Evolutionary conservation across 2,888 invertebrate species (phyloP), one percentile per base, ranked within the genome.

Genomic region (Petrolisthes manimaculis): DNA sequence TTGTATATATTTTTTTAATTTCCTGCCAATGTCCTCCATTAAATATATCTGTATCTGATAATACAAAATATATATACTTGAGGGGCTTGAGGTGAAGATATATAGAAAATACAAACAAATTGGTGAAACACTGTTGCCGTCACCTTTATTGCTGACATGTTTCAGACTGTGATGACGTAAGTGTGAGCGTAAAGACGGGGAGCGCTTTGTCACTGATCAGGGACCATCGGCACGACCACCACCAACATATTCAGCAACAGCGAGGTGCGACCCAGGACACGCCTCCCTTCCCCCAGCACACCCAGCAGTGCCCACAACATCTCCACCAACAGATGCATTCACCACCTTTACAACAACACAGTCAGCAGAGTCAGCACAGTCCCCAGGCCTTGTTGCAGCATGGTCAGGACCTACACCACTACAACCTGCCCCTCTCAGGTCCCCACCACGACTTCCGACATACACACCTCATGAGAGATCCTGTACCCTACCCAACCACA

Each of bases 141-240:
- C 18, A 37, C 37, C 37, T 37, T 37, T 37, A 37, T 37, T 37
- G 55, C 24, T 51, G 3, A 14, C 69, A 54, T 84, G 53, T 77
- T 61, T 55, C 87, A 87, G 86, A 87, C 79, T 87, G 83, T 69
- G 86, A 87, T 51, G 86, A 87, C 6, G 78, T 79, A 12, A 83
- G 51, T 18, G 87, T 87, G 9, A 87, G 87, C 67, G 83, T 87
- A 8, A 53, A 83, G 24, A 18, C 83, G 3, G 87, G 87, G 5
- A 79, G 78, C 1, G 79, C 83, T 3, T n/a, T 83, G 78, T 71
- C 83, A 5, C 69, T 71, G 9, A 78, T 83, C 6, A 53, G 56
- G 6, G 83, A 75, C 37, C 83, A 83, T 71, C 69, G 71, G 5
- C 81, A 55, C 37, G 54, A 18, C 24, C n/a, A 54, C 75, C 83